Evolutionary conservation across 2,113 vertebrate species (phyloP).

Genomic region (Megaceryle torquata): DNA sequence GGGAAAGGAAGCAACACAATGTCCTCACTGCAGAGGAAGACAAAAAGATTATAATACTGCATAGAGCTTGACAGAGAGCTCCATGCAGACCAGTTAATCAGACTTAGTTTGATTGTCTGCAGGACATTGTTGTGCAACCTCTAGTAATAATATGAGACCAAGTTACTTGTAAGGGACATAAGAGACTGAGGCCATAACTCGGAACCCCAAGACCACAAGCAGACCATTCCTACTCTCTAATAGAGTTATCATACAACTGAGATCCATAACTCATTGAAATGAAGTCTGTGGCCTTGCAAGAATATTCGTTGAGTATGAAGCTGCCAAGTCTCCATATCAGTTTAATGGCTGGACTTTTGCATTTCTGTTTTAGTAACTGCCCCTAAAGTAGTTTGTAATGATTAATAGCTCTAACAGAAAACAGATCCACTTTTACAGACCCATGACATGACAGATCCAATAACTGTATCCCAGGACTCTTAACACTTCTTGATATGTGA

Average conservation of each 20-base stretch:
- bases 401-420: background rate
- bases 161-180: background rate
- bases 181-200: background rate
- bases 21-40: background rate
- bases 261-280: background rate
- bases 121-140: background rate
- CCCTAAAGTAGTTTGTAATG: background rate
- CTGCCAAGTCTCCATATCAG: fast-evolving
- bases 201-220: background rate
- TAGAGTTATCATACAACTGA: background rate
- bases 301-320: background rate
- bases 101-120: background rate
- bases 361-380: background rate
- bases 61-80: background rate
- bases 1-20: background rate
- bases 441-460: background rate
- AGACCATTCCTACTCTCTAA: background rate
- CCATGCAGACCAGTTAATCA: background rate
- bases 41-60: background rate
- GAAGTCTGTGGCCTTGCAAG: background rate
- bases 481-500: background rate
- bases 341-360: background rate
- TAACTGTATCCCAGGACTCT: background rate
- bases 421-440: background rate
- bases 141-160: background rate